These are phyloP conservation scores for Suillia variegata DNA, from an alignment of 2,888 invertebrate species.

Conservation along the genomic window DNA sequence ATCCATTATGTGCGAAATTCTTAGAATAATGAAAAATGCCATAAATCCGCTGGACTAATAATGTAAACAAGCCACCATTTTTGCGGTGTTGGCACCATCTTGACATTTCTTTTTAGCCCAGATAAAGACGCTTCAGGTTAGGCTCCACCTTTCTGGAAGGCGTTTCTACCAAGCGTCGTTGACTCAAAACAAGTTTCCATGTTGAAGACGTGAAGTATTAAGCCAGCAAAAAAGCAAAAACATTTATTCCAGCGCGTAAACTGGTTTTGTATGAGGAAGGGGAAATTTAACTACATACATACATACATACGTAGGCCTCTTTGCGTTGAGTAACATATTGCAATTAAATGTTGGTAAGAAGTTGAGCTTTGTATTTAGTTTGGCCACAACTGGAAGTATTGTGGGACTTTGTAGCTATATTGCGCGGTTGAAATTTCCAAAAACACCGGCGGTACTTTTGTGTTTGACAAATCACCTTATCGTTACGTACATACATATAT, in stretches of 20 bases:
- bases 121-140: conserved; percentile 7
- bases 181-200: neutral
- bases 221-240: neutral
- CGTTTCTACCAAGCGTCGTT: conserved; percentile 1
- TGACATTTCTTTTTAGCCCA: conserved; percentile 19
- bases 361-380: neutral
- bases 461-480: too few relatives aligned
- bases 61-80: conserved; percentile 50
- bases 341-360: neutral
- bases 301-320: neutral
- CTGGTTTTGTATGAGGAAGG: conserved; percentile 14
- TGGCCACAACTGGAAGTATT: too few relatives aligned
- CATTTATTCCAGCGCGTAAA: neutral
- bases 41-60: conserved; percentile 50
- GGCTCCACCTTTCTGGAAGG: conserved; percentile 5
- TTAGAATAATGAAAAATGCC: conserved; percentile 54
- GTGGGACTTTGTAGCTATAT: too few relatives aligned
- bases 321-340: neutral
- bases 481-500: too few relatives aligned
- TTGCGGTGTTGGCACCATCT: conserved; percentile 39
- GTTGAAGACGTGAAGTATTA: neutral
- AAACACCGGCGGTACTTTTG: too few relatives aligned
- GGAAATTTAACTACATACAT: conserved; percentile 36
- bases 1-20: too few relatives aligned
- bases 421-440: too few relatives aligned